Percentiles rank a stretch among this genome's conserved stretches.
These are phyloP conservation scores for Cervus canadensis DNA, from an alignment of 2,113 vertebrate species.

Conservation along the genomic window DNA sequence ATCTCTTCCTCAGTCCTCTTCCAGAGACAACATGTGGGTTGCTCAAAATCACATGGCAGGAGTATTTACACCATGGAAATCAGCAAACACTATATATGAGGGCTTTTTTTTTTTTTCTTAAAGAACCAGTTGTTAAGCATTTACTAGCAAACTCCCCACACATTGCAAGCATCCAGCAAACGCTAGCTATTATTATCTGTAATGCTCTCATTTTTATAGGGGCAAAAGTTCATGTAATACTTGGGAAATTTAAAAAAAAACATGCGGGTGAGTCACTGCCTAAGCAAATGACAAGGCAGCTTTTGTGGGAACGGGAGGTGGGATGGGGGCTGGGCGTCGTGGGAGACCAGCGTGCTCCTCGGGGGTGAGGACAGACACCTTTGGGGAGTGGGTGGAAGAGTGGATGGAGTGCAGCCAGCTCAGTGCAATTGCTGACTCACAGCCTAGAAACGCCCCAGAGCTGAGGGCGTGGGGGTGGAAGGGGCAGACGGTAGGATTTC, in stretches of 20 bases:
- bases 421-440: conserved; percentile 18
- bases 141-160: not conserved
- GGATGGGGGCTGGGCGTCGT: not conserved
- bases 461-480: not conserved
- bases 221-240: not conserved
- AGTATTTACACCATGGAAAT: not conserved
- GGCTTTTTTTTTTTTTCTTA: not conserved
- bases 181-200: not conserved
- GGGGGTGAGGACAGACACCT: not conserved
- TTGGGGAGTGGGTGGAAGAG: not conserved
- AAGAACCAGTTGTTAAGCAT: not conserved
- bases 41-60: not conserved
- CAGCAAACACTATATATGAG: not conserved
- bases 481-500: accelerated
- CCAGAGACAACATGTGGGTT: not conserved
- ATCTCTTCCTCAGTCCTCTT: not conserved
- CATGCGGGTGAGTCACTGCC: not conserved
- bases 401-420: not conserved
- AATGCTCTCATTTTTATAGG: not conserved
- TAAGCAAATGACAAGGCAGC: not conserved
- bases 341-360: not conserved
- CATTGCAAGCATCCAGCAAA: not conserved
- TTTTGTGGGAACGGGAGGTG: not conserved
- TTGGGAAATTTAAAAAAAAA: not conserved
- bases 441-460: conserved; percentile 2